phyloP scores from a whole-genome alignment of 2,888 invertebrate species.

The Oscheius onirici region DNA sequence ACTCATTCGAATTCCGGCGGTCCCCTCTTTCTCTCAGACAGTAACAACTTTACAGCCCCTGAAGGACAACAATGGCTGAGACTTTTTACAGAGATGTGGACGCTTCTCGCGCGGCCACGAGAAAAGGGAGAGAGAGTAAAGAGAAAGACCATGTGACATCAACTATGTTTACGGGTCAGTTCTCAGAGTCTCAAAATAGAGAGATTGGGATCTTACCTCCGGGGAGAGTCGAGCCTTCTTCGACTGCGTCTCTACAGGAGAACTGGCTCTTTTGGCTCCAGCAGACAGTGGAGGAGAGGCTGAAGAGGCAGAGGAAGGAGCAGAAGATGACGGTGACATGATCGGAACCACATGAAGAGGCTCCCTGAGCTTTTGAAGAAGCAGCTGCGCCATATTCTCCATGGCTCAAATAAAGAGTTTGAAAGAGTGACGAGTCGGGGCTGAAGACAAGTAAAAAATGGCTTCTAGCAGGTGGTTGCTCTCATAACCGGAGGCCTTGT shows the following conservation, averaged over 20 bases:
- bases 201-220: constrained; percentile 8
- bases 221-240: constrained; percentile 33
- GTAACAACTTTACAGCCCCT: too few relatives aligned
- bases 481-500: too few relatives aligned
- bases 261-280: constrained; percentile 4
- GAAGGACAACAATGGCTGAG: too few relatives aligned
- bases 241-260: constrained; percentile 22
- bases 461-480: not conserved
- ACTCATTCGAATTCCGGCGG: too few relatives aligned
- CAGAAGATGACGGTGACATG: constrained; percentile 10
- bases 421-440: not conserved
- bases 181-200: not conserved
- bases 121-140: too few relatives aligned
- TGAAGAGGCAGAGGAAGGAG: constrained; percentile 19
- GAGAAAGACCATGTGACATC: too few relatives aligned
- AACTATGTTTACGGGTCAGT: not conserved
- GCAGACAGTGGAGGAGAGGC: constrained; percentile 2
- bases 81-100: too few relatives aligned
- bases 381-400: not conserved
- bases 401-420: not conserved
- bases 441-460: not conserved
- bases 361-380: constrained; percentile 7
- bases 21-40: too few relatives aligned
- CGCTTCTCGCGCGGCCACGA: too few relatives aligned
- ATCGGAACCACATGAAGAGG: constrained; percentile 24